A percentile compares a stretch with the other conserved stretches of the same genome.
These are phyloP conservation scores for Corythucha ciliata DNA, from an alignment of 2,888 invertebrate genomes.

Conservation along the genomic window DNA sequence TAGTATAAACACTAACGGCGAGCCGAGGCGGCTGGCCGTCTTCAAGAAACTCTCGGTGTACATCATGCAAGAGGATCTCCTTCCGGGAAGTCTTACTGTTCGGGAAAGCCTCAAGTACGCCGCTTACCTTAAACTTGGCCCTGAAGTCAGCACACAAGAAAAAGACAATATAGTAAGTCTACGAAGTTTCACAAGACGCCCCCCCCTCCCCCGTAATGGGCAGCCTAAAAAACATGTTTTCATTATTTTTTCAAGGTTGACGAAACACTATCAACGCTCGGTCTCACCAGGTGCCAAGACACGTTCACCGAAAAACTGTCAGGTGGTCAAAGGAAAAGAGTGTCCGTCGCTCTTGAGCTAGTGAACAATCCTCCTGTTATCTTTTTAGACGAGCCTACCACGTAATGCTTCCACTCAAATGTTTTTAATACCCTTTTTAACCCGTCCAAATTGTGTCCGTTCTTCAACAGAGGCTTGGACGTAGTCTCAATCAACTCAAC, in stretches of 20 bases:
- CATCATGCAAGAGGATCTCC: constrained; percentile 69
- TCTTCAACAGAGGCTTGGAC: constrained; percentile 50
- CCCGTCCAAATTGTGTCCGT: constrained; percentile 9
- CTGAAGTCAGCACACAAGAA: constrained; percentile 48
- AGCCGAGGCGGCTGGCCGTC: constrained; percentile 53
- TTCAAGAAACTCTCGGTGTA: constrained; percentile 69
- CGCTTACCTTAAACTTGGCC: constrained; percentile 61
- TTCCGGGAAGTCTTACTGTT: constrained; percentile 62
- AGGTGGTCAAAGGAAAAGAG: constrained; percentile 67
- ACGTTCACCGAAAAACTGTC: constrained; percentile 59
- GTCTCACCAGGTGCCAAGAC: constrained; percentile 54
- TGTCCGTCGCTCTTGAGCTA: constrained; percentile 66
- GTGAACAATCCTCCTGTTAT: constrained; percentile 76
- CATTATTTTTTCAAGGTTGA: constrained; percentile 49
- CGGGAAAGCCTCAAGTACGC: constrained; percentile 64
- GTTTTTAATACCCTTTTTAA: constrained; percentile 2
- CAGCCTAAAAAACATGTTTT: neutral
- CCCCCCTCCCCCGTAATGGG: neutral
- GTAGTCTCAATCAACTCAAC: constrained; percentile 63
- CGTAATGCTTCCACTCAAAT: constrained; percentile 50
- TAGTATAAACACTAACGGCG: constrained; percentile 57
- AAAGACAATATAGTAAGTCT: constrained; percentile 52
- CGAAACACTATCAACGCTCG: constrained; percentile 62
- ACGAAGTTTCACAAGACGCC: neutral
- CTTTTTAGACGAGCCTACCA: constrained; percentile 72